phyloP scores from a whole-genome alignment of 2,797 vertebrate genomes.

The Notolepis coatsorum region DNA sequence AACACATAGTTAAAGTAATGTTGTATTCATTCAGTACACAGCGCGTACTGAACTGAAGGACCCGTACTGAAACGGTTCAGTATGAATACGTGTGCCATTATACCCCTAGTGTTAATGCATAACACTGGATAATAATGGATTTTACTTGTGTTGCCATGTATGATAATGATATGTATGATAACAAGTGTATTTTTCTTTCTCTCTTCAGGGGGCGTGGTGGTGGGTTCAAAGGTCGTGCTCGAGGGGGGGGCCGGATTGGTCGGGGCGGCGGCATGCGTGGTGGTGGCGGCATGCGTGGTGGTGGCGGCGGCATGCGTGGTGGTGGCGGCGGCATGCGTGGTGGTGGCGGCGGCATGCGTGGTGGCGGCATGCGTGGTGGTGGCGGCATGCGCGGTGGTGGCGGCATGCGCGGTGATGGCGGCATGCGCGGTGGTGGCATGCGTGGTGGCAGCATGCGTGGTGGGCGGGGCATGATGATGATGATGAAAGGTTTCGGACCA shows the following conservation, averaged over 20 bases:
- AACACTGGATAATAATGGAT: too few relatives aligned
- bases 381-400: too few relatives aligned
- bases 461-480: conserved; percentile 64
- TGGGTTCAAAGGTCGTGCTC: conserved; percentile 59
- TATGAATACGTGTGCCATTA: too few relatives aligned
- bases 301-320: conserved; percentile 61
- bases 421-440: conserved; percentile 60
- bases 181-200: not conserved
- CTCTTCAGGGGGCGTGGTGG: conserved; percentile 63
- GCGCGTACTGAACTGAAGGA: too few relatives aligned
- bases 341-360: too few relatives aligned
- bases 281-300: conserved; percentile 69
- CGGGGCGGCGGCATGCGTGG: conserved; percentile 68
- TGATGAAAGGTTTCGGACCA: conserved; percentile 75
- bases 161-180: not conserved
- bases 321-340: conserved; percentile 69
- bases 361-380: conserved; percentile 65
- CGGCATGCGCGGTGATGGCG: conserved; percentile 65
- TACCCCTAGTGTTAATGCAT: too few relatives aligned
- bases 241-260: conserved; percentile 62
- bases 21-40: too few relatives aligned
- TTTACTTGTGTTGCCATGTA: not conserved
- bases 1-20: too few relatives aligned
- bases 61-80: too few relatives aligned
- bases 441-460: conserved; percentile 69